Conservation (phyloP, 2,113 vertebrate species). For the Castor canadensis region DNA sequence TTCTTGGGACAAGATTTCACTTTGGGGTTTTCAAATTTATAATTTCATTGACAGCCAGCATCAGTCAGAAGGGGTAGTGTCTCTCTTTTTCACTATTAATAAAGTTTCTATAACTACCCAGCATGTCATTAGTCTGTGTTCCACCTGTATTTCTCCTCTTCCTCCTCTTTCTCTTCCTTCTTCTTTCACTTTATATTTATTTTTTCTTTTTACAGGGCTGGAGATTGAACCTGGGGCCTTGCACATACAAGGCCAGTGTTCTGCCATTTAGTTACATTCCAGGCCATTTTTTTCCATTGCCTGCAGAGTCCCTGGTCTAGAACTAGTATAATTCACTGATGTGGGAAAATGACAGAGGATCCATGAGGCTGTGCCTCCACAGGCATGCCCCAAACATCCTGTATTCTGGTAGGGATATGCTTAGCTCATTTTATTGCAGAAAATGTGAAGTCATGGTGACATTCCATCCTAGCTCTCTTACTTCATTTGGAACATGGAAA, state of each 20-base stretch:
- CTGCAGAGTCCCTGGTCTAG: not conserved
- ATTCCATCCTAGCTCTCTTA: not conserved
- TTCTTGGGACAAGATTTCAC: not conserved
- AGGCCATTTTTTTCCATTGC: not conserved
- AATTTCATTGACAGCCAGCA: not conserved
- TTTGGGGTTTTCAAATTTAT: not conserved
- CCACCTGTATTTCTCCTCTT: not conserved
- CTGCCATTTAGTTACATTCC: not conserved
- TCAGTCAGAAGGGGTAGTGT: not conserved
- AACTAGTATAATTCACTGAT: not conserved
- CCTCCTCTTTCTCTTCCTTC: not conserved
- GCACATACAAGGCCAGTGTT: too few relatives aligned
- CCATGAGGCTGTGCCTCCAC: not conserved
- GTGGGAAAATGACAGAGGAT: not conserved
- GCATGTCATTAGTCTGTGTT: not conserved
- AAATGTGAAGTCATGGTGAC: not conserved
- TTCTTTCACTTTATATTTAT: not conserved
- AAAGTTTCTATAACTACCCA: not conserved
- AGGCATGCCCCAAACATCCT: not conserved
- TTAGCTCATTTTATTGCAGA: not conserved
- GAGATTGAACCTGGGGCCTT: not conserved
- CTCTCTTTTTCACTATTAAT: not conserved
- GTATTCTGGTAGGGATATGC: not conserved
- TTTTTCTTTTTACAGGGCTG: not conserved
- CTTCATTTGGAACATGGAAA: not conserved